These are phyloP conservation scores for Lymantria monacha DNA, from an alignment of 2,888 invertebrate species.

Conservation along the genomic window DNA sequence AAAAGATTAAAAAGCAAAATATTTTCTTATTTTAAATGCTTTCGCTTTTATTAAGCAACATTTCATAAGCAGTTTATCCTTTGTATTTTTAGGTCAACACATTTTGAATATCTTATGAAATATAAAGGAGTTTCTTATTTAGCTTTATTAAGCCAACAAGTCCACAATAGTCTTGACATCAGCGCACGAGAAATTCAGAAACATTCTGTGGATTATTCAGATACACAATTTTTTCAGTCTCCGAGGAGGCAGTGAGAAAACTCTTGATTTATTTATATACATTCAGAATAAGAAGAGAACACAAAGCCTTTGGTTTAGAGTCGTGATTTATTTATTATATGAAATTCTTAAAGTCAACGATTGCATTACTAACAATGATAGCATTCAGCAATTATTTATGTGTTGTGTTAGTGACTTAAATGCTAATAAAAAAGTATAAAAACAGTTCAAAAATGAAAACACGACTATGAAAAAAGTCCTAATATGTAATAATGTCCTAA, in stretches of 20 bases:
- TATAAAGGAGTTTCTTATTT: constrained; percentile 19
- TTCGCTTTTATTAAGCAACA: neutral
- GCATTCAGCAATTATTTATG: too few species aligned
- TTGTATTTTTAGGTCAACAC: constrained; percentile 19
- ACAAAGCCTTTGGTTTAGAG: neutral
- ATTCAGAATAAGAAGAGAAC: neutral
- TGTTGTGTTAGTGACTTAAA: too few species aligned
- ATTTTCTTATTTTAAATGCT: neutral
- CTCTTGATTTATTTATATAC: constrained; percentile 30
- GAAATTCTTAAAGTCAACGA: too few species aligned
- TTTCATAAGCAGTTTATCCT: neutral
- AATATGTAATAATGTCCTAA: too few species aligned
- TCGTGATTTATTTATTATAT: neutral
- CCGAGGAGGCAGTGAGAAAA: constrained; percentile 9
- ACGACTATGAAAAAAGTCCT: too few species aligned
- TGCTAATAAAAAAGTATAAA: too few species aligned
- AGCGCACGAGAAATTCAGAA: constrained; percentile 11
- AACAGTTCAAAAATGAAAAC: too few species aligned
- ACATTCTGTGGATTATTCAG: constrained; percentile 20
- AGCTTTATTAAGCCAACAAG: constrained; percentile 12
- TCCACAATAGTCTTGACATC: constrained; percentile 8
- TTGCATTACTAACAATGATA: too few species aligned
- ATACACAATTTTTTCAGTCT: constrained; percentile 23
- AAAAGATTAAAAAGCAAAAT: too few species aligned
- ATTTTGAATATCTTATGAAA: constrained; percentile 23